These are phyloP conservation scores for Erpetoichthys calabaricus DNA, from an alignment of 2,797 vertebrate genomes.

Conservation along the genomic window DNA sequence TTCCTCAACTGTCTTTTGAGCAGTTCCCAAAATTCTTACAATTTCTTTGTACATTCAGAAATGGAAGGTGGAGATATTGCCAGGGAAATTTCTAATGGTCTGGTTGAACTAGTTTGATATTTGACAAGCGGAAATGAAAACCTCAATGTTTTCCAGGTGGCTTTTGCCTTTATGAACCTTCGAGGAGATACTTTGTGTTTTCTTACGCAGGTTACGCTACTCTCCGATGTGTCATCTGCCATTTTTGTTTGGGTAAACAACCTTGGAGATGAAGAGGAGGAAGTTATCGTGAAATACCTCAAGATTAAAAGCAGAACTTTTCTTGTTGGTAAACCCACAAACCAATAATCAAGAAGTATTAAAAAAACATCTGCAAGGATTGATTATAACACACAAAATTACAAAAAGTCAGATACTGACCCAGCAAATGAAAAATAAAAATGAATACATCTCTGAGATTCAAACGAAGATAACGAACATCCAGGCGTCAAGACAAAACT, in stretches of 20 bases:
- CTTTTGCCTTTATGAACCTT: slow-evolving; percentile 33
- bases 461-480: neutral
- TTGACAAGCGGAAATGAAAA: slow-evolving; percentile 24
- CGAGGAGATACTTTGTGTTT: slow-evolving; percentile 30
- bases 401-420: neutral
- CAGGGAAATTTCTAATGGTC: slow-evolving; percentile 13
- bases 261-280: slow-evolving; percentile 22
- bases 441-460: neutral
- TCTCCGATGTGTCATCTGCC: slow-evolving; percentile 29
- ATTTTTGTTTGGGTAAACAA: slow-evolving; percentile 36
- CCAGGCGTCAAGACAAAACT: neutral
- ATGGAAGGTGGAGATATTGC: slow-evolving; percentile 25
- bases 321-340: neutral
- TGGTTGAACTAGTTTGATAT: slow-evolving; percentile 37
- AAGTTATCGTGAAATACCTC: neutral
- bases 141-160: slow-evolving; percentile 28
- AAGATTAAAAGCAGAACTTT: neutral
- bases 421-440: neutral
- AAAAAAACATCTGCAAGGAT: too few species aligned
- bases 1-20: slow-evolving; percentile 32
- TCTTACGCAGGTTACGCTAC: slow-evolving; percentile 29
- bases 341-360: too few species aligned
- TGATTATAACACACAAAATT: too few species aligned
- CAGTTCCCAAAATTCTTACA: slow-evolving; percentile 10
- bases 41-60: slow-evolving; percentile 30